These are phyloP conservation scores for Geococcyx californianus DNA, from an alignment of 2,113 vertebrate species.

Conservation along the genomic window DNA sequence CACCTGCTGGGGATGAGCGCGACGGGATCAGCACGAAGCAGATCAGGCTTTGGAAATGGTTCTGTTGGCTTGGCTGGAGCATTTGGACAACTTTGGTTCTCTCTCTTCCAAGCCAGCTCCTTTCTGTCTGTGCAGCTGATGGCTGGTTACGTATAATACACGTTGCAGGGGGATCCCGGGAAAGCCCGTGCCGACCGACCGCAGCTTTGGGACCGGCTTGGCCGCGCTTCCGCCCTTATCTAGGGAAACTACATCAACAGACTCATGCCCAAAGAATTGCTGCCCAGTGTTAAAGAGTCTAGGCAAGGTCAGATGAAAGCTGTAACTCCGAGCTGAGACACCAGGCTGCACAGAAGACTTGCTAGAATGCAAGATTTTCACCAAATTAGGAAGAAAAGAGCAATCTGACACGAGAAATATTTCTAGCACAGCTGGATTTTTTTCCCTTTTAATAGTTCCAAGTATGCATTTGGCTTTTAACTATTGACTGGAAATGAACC, in stretches of 20 bases:
- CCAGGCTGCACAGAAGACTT: neutral
- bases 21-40: neutral
- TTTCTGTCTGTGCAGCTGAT: neutral
- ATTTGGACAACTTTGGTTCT: neutral
- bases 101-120: neutral
- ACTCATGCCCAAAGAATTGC: neutral
- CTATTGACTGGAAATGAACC: neutral
- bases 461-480: neutral
- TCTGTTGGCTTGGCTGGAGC: accelerated
- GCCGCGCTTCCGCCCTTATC: neutral
- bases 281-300: neutral
- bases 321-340: neutral
- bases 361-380: neutral
- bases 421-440: neutral
- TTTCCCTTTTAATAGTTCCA: neutral
- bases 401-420: neutral
- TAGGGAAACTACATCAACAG: neutral
- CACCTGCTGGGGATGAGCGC: neutral
- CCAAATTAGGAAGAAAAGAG: neutral
- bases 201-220: neutral
- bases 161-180: neutral
- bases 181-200: too few relatives aligned
- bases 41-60: neutral
- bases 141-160: accelerated
- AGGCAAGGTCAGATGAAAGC: neutral